A percentile compares a stretch with the other conserved stretches of the same genome.
These are phyloP conservation scores for Edolisoma coerulescens DNA, from an alignment of 2,113 vertebrate species.

Conservation along the genomic window DNA sequence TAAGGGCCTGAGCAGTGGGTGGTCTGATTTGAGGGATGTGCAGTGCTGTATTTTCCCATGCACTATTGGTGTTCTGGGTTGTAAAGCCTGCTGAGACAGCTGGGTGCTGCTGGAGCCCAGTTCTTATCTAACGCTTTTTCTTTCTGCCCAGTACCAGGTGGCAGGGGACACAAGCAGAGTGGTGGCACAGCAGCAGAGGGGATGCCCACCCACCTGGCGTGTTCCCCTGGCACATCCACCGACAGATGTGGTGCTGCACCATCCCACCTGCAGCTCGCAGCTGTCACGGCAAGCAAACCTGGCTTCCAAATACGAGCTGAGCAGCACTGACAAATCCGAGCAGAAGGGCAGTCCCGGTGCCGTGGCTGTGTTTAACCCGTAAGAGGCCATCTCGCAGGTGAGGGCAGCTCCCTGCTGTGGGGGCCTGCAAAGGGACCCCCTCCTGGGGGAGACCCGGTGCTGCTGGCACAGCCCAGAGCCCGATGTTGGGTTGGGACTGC, in stretches of 20 bases:
- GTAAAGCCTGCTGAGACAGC: not conserved
- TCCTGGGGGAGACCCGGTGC: accelerated
- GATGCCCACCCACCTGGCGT: accelerated
- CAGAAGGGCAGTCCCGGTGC: not conserved
- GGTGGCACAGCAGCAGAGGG: too few species aligned
- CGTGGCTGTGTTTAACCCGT: not conserved
- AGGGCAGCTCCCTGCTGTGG: not conserved
- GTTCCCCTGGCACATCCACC: accelerated
- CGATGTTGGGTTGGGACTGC: not conserved
- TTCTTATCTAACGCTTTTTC: not conserved
- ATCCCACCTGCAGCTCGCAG: not conserved
- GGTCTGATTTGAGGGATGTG: not conserved
- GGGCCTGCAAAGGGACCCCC: not conserved
- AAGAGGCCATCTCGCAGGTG: not conserved
- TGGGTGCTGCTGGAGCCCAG: not conserved
- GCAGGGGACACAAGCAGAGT: accelerated
- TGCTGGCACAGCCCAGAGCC: not conserved
- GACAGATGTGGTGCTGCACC: accelerated
- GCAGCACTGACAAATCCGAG: not conserved
- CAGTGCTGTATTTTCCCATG: not conserved
- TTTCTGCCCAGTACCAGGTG: not conserved
- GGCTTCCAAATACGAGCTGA: not conserved
- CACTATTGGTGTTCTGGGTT: not conserved
- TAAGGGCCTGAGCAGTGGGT: not conserved
- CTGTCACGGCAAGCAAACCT: not conserved